Evolutionary conservation across 2,113 vertebrate genomes (phyloP).

Genomic region (Capreolus pygargus): DNA sequence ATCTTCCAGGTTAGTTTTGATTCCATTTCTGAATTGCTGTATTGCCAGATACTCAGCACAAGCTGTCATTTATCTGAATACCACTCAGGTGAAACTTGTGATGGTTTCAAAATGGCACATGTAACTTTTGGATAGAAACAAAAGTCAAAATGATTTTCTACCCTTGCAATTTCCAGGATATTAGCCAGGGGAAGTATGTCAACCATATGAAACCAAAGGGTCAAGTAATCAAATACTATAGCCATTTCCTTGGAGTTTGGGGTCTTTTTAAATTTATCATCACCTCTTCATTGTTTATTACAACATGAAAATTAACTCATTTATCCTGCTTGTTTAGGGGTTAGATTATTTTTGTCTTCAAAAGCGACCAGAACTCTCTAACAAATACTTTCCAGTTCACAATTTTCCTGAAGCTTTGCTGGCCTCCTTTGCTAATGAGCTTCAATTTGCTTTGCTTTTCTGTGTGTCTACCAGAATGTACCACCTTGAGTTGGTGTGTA

Average conservation of each 20-base stretch:
- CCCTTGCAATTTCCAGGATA: background rate
- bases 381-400: slow-evolving; percentile 25
- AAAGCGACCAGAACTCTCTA: background rate
- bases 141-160: background rate
- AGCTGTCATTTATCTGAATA: background rate
- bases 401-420: slow-evolving; percentile 9
- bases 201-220: background rate
- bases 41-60: background rate
- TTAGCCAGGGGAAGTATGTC: background rate
- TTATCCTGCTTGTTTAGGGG: background rate
- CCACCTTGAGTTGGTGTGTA: slow-evolving; percentile 50
- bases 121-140: background rate
- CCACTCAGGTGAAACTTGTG: background rate
- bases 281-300: background rate
- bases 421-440: slow-evolving; percentile 40
- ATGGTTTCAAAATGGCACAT: background rate
- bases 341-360: background rate
- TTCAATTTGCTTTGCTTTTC: slow-evolving; percentile 36
- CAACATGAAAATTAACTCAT: slow-evolving; percentile 11
- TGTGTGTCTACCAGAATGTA: slow-evolving; percentile 16
- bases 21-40: background rate
- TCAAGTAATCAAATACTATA: background rate
- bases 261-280: background rate
- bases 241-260: background rate
- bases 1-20: background rate